phyloP scores from a whole-genome alignment of 92 coral and sea anemone genomes.

The Palythoa heliodiscus region DNA sequence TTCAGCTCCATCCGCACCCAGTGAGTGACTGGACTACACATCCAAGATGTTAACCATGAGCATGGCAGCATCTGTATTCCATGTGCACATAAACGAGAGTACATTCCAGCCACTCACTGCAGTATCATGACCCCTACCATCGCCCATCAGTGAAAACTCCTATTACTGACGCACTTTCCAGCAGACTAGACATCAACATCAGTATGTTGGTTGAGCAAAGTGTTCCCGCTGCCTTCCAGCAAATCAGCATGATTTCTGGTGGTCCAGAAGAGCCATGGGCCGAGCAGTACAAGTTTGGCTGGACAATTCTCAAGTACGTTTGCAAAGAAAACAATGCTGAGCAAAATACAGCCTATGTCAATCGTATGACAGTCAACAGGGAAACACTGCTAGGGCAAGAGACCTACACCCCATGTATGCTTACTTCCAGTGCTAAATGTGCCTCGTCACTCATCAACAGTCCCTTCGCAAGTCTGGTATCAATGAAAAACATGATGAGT shows the following conservation, averaged over 20 bases:
- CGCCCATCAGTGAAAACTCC: conserved; percentile 57
- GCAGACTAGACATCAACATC: conserved; percentile 39
- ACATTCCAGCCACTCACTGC: conserved; percentile 53
- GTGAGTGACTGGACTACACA: conserved; percentile 47
- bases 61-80: conserved; percentile 49
- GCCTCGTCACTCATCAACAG: neutral
- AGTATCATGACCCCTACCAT: conserved; percentile 52
- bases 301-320: conserved; percentile 61
- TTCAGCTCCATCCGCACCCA: conserved; percentile 45
- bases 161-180: conserved; percentile 44
- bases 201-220: conserved; percentile 47
- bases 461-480: conserved; percentile 6
- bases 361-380: conserved; percentile 49
- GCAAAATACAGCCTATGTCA: conserved; percentile 37
- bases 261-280: conserved; percentile 53
- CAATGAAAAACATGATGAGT: conserved; percentile 22
- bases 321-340: conserved; percentile 39
- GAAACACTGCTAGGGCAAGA: conserved; percentile 45
- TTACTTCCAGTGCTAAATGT: conserved; percentile 4
- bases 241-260: conserved; percentile 52
- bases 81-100: conserved; percentile 45
- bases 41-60: conserved; percentile 47
- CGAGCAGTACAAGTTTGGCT: conserved; percentile 58
- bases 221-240: conserved; percentile 51
- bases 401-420: conserved; percentile 14